phyloP scores from a whole-genome alignment of 2,888 invertebrate species.

The Pyrochroa serraticornis region DNA sequence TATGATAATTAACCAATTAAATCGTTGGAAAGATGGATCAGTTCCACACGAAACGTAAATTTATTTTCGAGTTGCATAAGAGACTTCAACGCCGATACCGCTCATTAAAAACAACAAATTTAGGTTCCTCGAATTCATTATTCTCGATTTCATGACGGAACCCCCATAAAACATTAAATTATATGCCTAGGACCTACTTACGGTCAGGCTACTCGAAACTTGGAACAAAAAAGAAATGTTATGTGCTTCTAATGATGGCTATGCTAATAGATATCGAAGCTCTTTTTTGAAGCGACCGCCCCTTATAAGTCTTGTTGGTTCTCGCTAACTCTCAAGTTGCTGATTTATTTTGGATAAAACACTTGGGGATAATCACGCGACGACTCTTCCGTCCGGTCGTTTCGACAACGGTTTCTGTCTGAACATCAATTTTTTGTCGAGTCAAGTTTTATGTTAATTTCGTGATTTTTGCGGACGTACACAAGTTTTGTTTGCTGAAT shows the following conservation, averaged over 20 bases:
- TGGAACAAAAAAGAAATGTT: slow-evolving; percentile 37
- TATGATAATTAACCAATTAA: slow-evolving; percentile 21
- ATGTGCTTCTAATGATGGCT: slow-evolving; percentile 38
- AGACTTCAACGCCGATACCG: neutral
- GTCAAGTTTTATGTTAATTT: no score
- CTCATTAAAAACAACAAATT: slow-evolving; percentile 19
- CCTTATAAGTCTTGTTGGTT: no score
- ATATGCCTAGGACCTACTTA: slow-evolving; percentile 41
- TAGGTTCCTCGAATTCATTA: slow-evolving; percentile 44
- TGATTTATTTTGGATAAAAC: no score
- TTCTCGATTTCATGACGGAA: slow-evolving; percentile 44
- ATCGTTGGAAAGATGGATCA: neutral
- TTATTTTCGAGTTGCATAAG: slow-evolving; percentile 13
- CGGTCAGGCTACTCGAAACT: slow-evolving; percentile 31
- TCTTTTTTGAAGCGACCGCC: neutral
- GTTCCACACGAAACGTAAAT: slow-evolving; percentile 8
- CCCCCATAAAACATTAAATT: slow-evolving; percentile 47
- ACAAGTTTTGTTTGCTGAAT: no score
- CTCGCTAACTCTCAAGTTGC: no score
- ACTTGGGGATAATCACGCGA: no score
- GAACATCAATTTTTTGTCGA: no score
- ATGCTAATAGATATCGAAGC: slow-evolving; percentile 27
- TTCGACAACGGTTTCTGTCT: no score
- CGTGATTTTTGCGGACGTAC: no score
- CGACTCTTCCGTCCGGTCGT: no score